These are phyloP conservation scores for Cacatua alba DNA, from an alignment of 2,113 vertebrate species.

Conservation along the genomic window DNA sequence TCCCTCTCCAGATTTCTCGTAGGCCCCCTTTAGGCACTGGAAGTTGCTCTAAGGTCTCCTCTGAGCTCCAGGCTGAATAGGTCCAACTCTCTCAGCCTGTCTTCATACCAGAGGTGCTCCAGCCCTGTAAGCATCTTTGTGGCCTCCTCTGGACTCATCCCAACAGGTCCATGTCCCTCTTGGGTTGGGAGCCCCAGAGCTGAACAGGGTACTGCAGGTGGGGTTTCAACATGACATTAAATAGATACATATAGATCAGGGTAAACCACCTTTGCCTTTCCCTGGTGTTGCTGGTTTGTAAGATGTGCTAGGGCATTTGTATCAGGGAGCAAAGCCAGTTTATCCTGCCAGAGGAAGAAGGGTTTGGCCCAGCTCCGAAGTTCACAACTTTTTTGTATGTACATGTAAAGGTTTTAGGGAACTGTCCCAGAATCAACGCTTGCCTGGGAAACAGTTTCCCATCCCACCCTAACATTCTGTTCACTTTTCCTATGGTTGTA, in stretches of 20 bases:
- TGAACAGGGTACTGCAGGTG: background rate
- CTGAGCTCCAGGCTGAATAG: background rate
- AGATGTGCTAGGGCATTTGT: background rate
- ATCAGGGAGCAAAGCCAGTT: conserved; percentile 33
- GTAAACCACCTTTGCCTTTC: background rate
- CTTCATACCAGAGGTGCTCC: background rate
- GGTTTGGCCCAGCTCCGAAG: conserved; percentile 26
- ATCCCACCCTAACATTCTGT: background rate
- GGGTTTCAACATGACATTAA: background rate
- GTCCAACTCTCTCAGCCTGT: background rate
- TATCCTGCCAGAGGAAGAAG: conserved; percentile 37
- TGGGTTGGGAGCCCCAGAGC: background rate
- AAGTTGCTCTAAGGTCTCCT: background rate
- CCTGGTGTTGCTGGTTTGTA: background rate
- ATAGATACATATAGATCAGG: background rate
- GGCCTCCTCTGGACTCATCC: background rate
- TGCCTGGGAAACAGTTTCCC: conserved; percentile 37
- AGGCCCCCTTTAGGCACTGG: background rate
- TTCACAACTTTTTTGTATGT: conserved; percentile 42
- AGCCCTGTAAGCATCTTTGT: background rate
- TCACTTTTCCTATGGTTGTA: background rate
- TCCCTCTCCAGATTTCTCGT: background rate
- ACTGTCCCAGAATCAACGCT: conserved; percentile 62
- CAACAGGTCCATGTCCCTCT: background rate
- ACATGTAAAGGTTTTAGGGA: conserved; percentile 16